Evolutionary conservation across 2,888 invertebrate genomes (phyloP), one percentile per base, ranked within the genome.

Genomic region (Lobophora halterata): DNA sequence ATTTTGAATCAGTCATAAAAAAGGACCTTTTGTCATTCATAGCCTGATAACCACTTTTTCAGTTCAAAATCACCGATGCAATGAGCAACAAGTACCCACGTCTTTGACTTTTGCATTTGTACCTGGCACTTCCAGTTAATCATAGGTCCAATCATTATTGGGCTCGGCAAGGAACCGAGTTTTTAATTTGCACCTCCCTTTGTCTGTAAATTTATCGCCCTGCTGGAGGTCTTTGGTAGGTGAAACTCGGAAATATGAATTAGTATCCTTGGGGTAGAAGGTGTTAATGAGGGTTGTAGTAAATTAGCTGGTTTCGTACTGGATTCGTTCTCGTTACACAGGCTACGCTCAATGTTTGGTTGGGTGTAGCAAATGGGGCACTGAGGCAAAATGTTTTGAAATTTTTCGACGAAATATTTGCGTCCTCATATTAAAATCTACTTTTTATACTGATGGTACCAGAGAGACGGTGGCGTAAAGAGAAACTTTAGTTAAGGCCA

Each of bases 111-210:
- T 10, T n/a, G 5, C 13, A 8, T 27, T 45, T n/a, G n/a, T n/a
- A n/a, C 29, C 37, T 54, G 59, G 33, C 70, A 30, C 49, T 55
- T 75, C 75, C 49, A 72, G 65, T 26, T 43, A 39, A 55, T 54
- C 38, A 52, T 50, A 55, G 50, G 48, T 59, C 54, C 42, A 52
- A 63, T 64, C 55, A 62, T 73, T 71, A 77, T 75, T 68, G 69
- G 59, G 62, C 71, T 66, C 68, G 68, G 71, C 63, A 65, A 63
- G 61, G 68, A 64, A 59, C 70, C 52, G 62, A 66, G 71, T 82
- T 83, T 83, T 83, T 82, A 83, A 83, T 82, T 85, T 81, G 72
- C 70, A 65, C 63, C 68, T 75, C 76, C 71, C 72, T 60, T 79
- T 75, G 79, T 77, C 61, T 65, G 67, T 68, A 64, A 79, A 80